phyloP scores from a whole-genome alignment of 2,797 vertebrate species.

The Gymnopithys bicolor region DNA sequence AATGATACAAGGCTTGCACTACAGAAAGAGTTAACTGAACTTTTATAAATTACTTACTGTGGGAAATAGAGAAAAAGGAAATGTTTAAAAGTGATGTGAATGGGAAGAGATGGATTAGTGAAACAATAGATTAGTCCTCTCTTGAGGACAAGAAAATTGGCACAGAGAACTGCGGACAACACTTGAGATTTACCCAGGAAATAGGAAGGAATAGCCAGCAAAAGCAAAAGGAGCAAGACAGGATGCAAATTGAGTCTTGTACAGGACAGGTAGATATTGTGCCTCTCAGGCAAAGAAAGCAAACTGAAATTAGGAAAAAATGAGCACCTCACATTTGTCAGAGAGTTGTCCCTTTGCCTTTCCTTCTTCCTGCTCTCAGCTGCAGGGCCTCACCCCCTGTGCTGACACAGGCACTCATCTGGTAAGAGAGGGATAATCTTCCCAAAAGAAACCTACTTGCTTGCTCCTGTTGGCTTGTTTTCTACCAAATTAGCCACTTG shows the following conservation, averaged over 20 bases:
- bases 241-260: neutral
- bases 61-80: conserved; percentile 19
- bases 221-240: neutral
- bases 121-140: neutral
- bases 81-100: neutral
- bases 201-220: neutral
- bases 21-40: neutral
- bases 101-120: neutral
- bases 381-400: neutral
- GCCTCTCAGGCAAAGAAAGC: neutral
- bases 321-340: neutral
- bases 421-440: neutral
- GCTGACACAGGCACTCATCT: neutral
- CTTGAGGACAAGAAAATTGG: neutral
- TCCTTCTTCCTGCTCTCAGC: neutral
- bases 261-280: neutral
- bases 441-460: neutral
- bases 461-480: neutral
- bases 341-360: neutral
- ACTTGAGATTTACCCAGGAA: neutral
- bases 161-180: neutral
- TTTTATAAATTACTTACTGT: neutral
- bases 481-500: neutral
- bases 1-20: neutral
- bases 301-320: neutral